A percentile compares a stretch with the other conserved stretches of the same genome.
phyloP scores from a whole-genome alignment of 2,888 invertebrate species.

The Euphydryas editha region DNA sequence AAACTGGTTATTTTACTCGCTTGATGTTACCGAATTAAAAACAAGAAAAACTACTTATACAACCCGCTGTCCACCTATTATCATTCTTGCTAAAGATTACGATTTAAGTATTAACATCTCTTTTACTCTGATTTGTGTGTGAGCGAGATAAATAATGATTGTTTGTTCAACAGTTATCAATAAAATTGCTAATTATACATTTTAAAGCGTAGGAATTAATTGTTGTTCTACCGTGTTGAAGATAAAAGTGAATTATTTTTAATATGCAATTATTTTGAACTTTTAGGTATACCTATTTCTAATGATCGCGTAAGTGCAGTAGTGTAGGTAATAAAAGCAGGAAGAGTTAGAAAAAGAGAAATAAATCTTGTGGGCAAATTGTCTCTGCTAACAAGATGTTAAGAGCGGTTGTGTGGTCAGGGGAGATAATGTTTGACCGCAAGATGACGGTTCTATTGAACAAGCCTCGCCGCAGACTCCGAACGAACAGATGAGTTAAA shows the following conservation, averaged over 20 bases:
- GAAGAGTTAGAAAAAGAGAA: constrained; percentile 45
- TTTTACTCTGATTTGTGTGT: constrained; percentile 18
- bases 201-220: background rate
- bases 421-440: constrained; percentile 63
- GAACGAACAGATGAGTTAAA: constrained; percentile 26
- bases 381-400: constrained; percentile 68
- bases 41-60: constrained; percentile 39
- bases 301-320: constrained; percentile 37
- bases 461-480: constrained; percentile 52
- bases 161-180: background rate
- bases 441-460: constrained; percentile 62
- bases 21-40: constrained; percentile 41
- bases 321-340: constrained; percentile 29
- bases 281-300: constrained; percentile 17
- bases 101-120: constrained; percentile 14
- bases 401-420: constrained; percentile 54
- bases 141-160: background rate
- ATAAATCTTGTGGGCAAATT: constrained; percentile 58
- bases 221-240: background rate
- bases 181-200: background rate
- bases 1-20: constrained; percentile 37
- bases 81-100: constrained; percentile 18
- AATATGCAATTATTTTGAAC: constrained; percentile 3
- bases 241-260: constrained; percentile 4
- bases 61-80: constrained; percentile 22